Percentiles rank a stretch among this genome's conserved stretches.
Conservation (phyloP, 1,140 invertebrate species). For the Elysia chlorotica region DNA sequence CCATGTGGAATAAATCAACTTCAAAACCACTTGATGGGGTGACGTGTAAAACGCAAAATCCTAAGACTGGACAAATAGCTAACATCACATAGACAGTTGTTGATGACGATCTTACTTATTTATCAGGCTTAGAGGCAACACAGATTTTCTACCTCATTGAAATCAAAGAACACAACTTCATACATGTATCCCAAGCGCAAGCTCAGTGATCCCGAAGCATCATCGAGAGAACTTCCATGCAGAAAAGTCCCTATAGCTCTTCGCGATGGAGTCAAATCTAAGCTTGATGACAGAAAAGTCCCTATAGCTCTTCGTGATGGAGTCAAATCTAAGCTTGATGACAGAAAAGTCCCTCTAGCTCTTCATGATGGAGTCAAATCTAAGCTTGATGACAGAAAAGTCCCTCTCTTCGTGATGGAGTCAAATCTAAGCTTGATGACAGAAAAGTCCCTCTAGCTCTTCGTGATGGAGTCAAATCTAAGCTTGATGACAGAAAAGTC, state of each 20-base stretch:
- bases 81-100: neutral
- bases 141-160: neutral
- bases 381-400: too few relatives aligned
- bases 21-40: neutral
- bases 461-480: too few relatives aligned
- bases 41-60: neutral
- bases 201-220: neutral
- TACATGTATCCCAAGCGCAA: neutral
- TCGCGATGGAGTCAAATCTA: too few relatives aligned
- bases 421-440: too few relatives aligned
- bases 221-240: neutral
- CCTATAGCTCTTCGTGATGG: too few relatives aligned
- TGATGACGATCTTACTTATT: neutral
- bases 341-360: too few relatives aligned
- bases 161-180: neutral
- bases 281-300: too few relatives aligned
- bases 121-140: neutral
- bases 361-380: too few relatives aligned
- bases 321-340: too few relatives aligned
- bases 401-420: too few relatives aligned
- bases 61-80: neutral
- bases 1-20: neutral
- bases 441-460: too few relatives aligned
- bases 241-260: neutral
- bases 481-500: too few relatives aligned